Evolutionary conservation across 2,888 invertebrate species (phyloP).

Genomic region (Dichetophora obliterata): DNA sequence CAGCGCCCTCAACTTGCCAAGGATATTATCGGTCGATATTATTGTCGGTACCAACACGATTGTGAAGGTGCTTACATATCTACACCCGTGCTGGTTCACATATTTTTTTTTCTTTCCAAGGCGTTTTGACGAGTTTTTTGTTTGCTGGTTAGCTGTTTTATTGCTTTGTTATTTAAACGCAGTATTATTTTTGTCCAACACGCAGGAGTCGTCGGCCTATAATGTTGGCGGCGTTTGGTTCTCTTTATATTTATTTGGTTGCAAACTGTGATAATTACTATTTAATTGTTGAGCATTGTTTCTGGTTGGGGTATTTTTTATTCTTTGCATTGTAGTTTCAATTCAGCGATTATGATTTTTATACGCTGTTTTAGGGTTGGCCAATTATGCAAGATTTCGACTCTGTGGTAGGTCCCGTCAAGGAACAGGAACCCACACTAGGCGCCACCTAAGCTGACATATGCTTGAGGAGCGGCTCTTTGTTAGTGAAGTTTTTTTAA

Average conservation of each 20-base stretch:
- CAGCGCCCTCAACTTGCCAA: conserved; percentile 16
- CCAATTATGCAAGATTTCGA: conserved; percentile 1
- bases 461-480: conserved; percentile 5
- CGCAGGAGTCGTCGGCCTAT: neutral
- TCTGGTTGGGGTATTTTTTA: neutral
- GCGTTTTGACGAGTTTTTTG: conserved; percentile 31
- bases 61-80: neutral
- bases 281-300: conserved; percentile 63
- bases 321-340: conserved; percentile 33
- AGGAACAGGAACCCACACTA: neutral
- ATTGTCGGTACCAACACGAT: neutral
- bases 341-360: conserved; percentile 16
- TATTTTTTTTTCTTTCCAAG: neutral
- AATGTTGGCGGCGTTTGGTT: neutral
- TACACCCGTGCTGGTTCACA: neutral
- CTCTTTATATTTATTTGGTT: conserved; percentile 19
- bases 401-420: conserved; percentile 11
- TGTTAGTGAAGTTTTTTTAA: no score
- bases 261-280: conserved; percentile 65
- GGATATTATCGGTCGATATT: neutral
- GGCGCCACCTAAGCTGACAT: neutral
- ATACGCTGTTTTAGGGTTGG: conserved; percentile 12
- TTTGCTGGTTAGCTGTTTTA: conserved; percentile 11
- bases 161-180: conserved; percentile 15
- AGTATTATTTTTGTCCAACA: neutral